phyloP scores from a whole-genome alignment of 1,140 invertebrate species.

The Laupala kohalensis region DNA sequence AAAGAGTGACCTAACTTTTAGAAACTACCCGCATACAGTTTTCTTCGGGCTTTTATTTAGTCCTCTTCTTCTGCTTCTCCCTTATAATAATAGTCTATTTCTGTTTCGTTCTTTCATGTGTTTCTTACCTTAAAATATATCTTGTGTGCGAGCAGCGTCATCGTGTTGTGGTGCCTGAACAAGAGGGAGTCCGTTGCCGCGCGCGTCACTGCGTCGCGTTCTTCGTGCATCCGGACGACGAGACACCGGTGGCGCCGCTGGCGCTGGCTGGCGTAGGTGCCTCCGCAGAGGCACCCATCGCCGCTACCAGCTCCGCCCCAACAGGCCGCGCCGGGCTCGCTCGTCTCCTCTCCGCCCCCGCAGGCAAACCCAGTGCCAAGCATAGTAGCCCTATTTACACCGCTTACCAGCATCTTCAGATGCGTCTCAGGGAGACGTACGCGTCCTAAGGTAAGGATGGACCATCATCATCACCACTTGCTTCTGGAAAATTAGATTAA shows the following conservation, averaged over 20 bases:
- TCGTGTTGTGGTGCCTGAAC: constrained; percentile 54
- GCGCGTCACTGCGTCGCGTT: constrained; percentile 58
- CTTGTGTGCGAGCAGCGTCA: no score
- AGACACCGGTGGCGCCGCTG: constrained; percentile 39
- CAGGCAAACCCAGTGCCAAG: constrained; percentile 25
- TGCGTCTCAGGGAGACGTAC: constrained; percentile 52
- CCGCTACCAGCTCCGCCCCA: constrained; percentile 20
- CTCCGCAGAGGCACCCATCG: constrained; percentile 25
- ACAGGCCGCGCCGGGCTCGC: constrained; percentile 29
- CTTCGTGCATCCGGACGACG: constrained; percentile 60
- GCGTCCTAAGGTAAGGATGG: constrained; percentile 29
- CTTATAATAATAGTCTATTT: no score
- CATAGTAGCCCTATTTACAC: constrained; percentile 38
- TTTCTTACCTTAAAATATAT: no score
- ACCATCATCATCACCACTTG: neutral
- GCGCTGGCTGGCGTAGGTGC: constrained; percentile 30
- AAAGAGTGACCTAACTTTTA: no score
- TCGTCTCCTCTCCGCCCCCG: constrained; percentile 23
- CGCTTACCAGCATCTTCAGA: constrained; percentile 53
- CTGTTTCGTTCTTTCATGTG: no score
- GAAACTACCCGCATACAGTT: no score
- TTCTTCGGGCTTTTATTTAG: no score
- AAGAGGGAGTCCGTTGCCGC: constrained; percentile 38
- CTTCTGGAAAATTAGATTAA: neutral
- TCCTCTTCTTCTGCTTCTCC: no score